phyloP scores from a whole-genome alignment of 1,140 invertebrate genomes.

The Magallana ariakensis region DNA sequence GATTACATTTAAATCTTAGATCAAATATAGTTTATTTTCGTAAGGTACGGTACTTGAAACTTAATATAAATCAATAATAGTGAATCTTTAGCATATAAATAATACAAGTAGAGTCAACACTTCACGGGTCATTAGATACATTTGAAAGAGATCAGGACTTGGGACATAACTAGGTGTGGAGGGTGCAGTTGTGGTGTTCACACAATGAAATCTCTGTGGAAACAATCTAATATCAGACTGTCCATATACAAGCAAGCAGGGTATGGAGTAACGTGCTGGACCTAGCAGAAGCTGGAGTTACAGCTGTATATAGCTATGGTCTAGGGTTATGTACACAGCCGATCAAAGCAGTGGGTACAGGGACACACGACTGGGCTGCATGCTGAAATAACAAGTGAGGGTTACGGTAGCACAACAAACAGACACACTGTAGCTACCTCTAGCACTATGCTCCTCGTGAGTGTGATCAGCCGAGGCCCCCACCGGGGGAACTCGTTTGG shows the following conservation, averaged over 20 bases:
- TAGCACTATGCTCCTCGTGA: slow-evolving; percentile 61
- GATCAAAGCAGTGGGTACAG: no score
- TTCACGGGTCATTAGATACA: not conserved
- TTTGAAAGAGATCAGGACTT: not conserved
- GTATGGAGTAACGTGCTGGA: not conserved
- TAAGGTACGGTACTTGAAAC: no score
- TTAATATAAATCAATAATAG: no score
- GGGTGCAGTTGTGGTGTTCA: not conserved
- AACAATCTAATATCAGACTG: not conserved
- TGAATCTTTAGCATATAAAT: no score
- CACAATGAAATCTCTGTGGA: not conserved
- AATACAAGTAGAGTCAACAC: no score
- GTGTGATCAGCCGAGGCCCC: slow-evolving; percentile 71
- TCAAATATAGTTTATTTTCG: no score
- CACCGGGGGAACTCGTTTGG: slow-evolving; percentile 69
- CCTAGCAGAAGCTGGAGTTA: not conserved
- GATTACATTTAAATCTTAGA: no score
- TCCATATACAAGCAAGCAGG: no score
- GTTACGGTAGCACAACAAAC: slow-evolving; percentile 3
- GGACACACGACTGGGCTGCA: not conserved
- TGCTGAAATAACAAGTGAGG: slow-evolving; percentile 11
- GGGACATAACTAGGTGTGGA: not conserved
- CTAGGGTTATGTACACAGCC: not conserved
- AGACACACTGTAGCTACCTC: slow-evolving; percentile 44
- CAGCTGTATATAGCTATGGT: not conserved